Percentiles rank a stretch among this genome's conserved stretches.
Conservation (phyloP, 23 tunicate genomes). For the Styela plicata region DNA sequence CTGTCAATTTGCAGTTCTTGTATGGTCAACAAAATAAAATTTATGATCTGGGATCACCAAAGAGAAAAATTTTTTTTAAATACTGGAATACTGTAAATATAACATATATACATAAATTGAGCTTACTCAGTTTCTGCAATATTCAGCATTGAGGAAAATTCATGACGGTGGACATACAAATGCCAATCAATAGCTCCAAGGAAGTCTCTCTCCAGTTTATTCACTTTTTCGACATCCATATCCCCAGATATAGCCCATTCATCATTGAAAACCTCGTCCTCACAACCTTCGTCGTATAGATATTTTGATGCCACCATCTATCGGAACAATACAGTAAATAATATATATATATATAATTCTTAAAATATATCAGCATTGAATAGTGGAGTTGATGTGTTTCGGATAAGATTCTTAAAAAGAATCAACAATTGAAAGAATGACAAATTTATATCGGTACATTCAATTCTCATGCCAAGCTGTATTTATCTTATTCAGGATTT, state of each 20-base stretch:
- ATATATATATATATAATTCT: background rate
- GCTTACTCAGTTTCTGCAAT: slow-evolving; percentile 24
- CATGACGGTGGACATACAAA: slow-evolving; percentile 31
- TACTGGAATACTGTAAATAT: too few relatives aligned
- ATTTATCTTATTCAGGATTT: too few relatives aligned
- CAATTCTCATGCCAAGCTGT: too few relatives aligned
- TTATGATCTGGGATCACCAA: too few relatives aligned
- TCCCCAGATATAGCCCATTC: slow-evolving; percentile 95
- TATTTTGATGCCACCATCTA: slow-evolving; percentile 96
- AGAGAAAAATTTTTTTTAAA: too few relatives aligned
- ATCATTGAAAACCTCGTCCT: slow-evolving; percentile 91
- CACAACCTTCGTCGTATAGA: slow-evolving; percentile 89
- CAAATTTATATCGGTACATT: too few relatives aligned
- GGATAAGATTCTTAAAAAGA: too few relatives aligned
- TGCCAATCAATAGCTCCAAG: slow-evolving; percentile 80
- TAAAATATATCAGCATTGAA: background rate
- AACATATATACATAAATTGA: too few relatives aligned
- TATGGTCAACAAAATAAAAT: too few relatives aligned
- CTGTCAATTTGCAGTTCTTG: too few relatives aligned
- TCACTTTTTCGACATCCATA: slow-evolving; percentile 48
- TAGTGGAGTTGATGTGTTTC: too few relatives aligned
- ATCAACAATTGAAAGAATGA: too few relatives aligned
- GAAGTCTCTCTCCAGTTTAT: slow-evolving; percentile 77
- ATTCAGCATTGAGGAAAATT: slow-evolving; percentile 15
- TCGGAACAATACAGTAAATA: background rate